Base-by-base conservation (phyloP, 1,140 invertebrate genomes). In the Plodia interpunctella region DNA sequence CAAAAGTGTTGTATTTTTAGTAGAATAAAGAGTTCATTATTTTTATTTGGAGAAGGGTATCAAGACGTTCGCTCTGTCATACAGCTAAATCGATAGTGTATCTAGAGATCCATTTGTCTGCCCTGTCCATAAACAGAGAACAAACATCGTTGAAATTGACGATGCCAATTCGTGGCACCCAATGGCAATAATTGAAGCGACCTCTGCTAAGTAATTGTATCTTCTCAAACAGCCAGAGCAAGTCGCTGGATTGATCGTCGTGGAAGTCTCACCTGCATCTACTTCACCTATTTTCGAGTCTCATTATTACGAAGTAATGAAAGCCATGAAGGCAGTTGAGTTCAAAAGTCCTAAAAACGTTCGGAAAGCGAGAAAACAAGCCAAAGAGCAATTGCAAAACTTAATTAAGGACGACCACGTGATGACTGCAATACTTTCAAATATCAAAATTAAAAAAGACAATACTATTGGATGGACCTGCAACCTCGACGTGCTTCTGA, bases 181-280 rank as follows among this genome's bases (percentile, higher is more conserved):
- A n/a, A n/a, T n/a, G n/a, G n/a, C n/a, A n/a, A 6, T 25, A 25
- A 25, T 3, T 25, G 2, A 25, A 3, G 21, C 21, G 21, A 25
- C 21, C 6, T n/a, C 13, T 44, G 13, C 5, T 44, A 44, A 44
- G 15, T 15, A n/a, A n/a, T 15, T 44, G 2, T 44, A 15, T 44
- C 32, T 17, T 44, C 15, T 15, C 13, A 44, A 15, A 18, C n/a
- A 94, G 93, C 94, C 95, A 30, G 81, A 93, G 59, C 65, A 92
- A 28, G 90, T 96, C 0, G 91, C 94, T 18, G 94, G 93, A 59
- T 78, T 97, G 21, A 83, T 96, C 17, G 91, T 96, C 0, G 91
- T 94, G 30, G 96, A 97, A 73, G 93, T 96, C 60, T 93, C 94
- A 13, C 95, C 96, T 0, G 69, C 92, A 0, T 90, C 90, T 55